Base-by-base conservation (phyloP, 2,113 vertebrate species). In the Nothobranchius kuhntae region DNA sequence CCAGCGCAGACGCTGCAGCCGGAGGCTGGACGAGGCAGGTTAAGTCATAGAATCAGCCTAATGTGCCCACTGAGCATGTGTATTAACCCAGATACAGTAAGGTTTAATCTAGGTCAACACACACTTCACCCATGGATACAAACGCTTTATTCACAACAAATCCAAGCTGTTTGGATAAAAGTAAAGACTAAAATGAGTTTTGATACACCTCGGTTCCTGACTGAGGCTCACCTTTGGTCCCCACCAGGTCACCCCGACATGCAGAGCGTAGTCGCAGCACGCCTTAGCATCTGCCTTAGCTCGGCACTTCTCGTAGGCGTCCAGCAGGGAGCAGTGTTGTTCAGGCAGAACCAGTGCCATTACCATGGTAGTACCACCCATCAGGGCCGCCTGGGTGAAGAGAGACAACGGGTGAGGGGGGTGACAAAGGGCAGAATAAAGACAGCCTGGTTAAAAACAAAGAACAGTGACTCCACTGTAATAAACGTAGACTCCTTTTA, bases 221-320 rank as follows among this genome's bases (percentile, higher is more conserved):
- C 26, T 46, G 11, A 4, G 7, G 60, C 53, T 75, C 92, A 98
- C 97, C 96, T 98, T 96, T 21, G 96, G 93, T 0, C 96, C 94
- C 97, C 97, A 99, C 97, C 96, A 99, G 71, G 97, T 97, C 89
- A 99, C 93, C 48, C 96, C 96, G 59, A 99, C 89, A 11, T 99
- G 96, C 82, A 99, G 86, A 68, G 96, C 94, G 0, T 99, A 99
- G 92, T 99, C 97, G 21, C 97, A 98, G 94, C 97, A 99, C 48
- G 95, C 91, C 79, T 97, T 98, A 75, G 95, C 95, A 75, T 99
- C 97, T 0, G 96, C 96, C 64, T 95, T 88, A 71, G 89, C 86
- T 65, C 95, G 89, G 81, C 95, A 95, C 53, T 93, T 95, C 88
- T 99, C 96, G 0, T 96, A 99, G 45, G 96, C 95, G 0, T 98